phyloP scores from a whole-genome alignment of 2,113 vertebrate species.

The Microcebus ravelobensis region DNA sequence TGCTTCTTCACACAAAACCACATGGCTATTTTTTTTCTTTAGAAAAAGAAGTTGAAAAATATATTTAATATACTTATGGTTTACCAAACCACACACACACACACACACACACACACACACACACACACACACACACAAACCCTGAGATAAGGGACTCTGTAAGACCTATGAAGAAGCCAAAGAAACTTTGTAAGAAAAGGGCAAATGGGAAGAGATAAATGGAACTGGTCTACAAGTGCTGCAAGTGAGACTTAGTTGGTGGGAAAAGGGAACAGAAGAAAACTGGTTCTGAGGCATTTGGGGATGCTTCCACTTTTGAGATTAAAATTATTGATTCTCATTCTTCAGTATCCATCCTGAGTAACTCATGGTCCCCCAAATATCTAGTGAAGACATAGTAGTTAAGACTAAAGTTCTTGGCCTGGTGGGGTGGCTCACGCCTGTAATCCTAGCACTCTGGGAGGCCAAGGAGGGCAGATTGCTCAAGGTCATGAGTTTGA shows the following conservation, averaged over 20 bases:
- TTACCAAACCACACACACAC: not conserved
- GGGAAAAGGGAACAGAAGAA: not conserved
- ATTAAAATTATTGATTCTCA: not conserved
- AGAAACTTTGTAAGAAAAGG: not conserved
- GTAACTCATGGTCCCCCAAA: not conserved
- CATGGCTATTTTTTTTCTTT: not conserved
- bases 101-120: too few species aligned
- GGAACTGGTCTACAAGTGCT: not conserved
- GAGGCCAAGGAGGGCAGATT: too few species aligned
- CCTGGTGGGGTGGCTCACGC: too few species aligned
- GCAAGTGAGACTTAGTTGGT: not conserved
- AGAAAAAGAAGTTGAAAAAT: not conserved
- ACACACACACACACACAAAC: too few species aligned
- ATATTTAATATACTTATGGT: not conserved
- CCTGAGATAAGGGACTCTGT: not conserved
- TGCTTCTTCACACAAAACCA: not conserved
- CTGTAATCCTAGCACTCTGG: too few species aligned
- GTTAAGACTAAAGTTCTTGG: not conserved
- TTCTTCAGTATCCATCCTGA: not conserved
- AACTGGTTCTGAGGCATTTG: not conserved
- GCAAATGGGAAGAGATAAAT: not conserved
- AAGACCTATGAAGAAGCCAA: not conserved
- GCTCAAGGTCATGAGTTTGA: too few species aligned
- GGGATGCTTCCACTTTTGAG: not conserved
- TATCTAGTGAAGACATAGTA: not conserved